Percentiles rank a stretch among this genome's conserved stretches.
Conservation (phyloP, 2,888 invertebrate species). For the Chaitophorus viminalis region DNA sequence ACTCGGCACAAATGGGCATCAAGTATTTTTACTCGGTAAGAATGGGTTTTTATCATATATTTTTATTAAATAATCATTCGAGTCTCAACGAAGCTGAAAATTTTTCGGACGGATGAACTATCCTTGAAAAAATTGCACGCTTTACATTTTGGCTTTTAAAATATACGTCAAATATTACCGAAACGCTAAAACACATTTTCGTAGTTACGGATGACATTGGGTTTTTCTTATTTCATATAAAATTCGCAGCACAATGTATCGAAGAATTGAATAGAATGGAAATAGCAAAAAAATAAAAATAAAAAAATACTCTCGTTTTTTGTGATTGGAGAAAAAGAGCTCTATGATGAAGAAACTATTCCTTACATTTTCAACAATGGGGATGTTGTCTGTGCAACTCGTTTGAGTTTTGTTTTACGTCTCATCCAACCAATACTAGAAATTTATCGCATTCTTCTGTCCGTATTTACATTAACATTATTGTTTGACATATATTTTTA, state of each 20-base stretch:
- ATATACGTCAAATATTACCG: not conserved
- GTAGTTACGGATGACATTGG: not conserved
- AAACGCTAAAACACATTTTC: not conserved
- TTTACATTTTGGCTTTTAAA: not conserved
- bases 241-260: not conserved
- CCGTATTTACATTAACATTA: not conserved
- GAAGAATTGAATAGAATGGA: not conserved
- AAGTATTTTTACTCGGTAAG: constrained; percentile 46
- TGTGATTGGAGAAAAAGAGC: constrained; percentile 5
- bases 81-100: not conserved
- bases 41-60: not conserved
- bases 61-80: not conserved
- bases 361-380: constrained; percentile 15
- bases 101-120: not conserved
- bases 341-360: constrained; percentile 1
- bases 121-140: not conserved
- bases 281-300: not conserved
- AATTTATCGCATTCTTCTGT: not conserved
- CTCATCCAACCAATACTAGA: not conserved
- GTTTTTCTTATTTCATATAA: not conserved
- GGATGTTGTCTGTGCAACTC: not conserved
- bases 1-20: constrained; percentile 50
- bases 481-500: constrained; percentile 20
- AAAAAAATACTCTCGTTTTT: constrained; percentile 32
- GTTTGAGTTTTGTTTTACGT: constrained; percentile 30